Evolutionary conservation across 2,113 vertebrate species (phyloP).

Genomic region (Mirza zaza): DNA sequence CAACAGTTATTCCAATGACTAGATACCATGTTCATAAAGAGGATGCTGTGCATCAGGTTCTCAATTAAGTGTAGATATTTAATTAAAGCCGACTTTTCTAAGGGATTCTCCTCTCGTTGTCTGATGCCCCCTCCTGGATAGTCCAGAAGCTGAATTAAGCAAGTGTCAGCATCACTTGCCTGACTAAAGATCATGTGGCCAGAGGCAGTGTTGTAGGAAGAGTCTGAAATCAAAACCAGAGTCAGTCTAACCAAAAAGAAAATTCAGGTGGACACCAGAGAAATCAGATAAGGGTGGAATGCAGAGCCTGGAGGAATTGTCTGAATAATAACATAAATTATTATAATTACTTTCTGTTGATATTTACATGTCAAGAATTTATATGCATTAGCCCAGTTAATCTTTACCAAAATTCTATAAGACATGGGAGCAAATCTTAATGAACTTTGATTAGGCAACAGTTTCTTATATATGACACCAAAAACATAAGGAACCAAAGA

Average conservation of each 20-base stretch:
- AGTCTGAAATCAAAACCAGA: constrained; percentile 3
- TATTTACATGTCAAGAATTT: neutral
- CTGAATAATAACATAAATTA: neutral
- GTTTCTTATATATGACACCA: neutral
- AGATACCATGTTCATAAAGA: neutral
- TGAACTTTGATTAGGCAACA: neutral
- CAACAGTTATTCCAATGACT: neutral
- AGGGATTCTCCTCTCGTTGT: constrained; percentile 6
- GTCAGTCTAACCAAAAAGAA: neutral
- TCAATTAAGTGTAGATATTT: neutral
- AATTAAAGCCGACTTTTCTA: neutral
- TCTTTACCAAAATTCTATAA: neutral
- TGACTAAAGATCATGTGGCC: neutral
- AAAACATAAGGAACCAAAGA: neutral
- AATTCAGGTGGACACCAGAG: neutral
- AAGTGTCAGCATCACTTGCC: neutral
- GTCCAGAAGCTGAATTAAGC: neutral
- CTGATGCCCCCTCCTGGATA: constrained; percentile 57
- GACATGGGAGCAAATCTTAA: neutral
- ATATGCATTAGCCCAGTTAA: neutral
- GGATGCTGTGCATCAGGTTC: neutral
- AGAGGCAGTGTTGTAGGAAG: neutral
- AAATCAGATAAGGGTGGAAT: neutral
- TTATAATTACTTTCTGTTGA: neutral
- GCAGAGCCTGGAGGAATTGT: neutral